Percentiles rank a stretch among this genome's conserved stretches.
Evolutionary conservation across 1,140 invertebrate genomes (phyloP).

Genomic region (Lasioglossum baleicum): DNA sequence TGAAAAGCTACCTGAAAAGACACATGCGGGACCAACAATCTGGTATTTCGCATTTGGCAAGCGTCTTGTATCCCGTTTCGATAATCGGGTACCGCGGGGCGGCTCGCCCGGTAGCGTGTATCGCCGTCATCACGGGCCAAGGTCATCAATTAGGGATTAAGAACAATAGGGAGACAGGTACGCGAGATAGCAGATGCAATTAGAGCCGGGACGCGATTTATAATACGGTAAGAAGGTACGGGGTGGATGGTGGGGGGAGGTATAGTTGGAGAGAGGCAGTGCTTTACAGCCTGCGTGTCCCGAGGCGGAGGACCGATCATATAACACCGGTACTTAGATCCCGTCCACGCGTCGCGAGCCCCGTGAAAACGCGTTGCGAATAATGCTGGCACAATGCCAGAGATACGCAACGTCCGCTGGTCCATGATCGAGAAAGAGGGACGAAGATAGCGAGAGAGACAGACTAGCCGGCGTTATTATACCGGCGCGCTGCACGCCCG

Average conservation of each 20-base stretch:
- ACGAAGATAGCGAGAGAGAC: neutral
- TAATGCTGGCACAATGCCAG: conserved; percentile 36
- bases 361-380: conserved; percentile 32
- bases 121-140: neutral
- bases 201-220: conserved; percentile 24
- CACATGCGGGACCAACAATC: too few relatives aligned
- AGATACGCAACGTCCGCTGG: conserved; percentile 27
- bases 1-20: too few relatives aligned
- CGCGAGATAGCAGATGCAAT: conserved; percentile 23
- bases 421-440: neutral
- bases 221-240: neutral
- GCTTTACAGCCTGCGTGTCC: neutral
- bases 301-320: conserved; percentile 17
- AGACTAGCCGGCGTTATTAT: conserved; percentile 37
- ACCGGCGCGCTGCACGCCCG: conserved; percentile 36
- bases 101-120: neutral
- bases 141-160: neutral
- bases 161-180: conserved; percentile 16
- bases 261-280: neutral
- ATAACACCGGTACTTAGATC: conserved; percentile 31
- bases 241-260: neutral
- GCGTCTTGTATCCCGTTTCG: too few relatives aligned
- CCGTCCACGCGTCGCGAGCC: conserved; percentile 33
- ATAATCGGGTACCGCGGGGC: too few relatives aligned
- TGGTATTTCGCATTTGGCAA: too few relatives aligned